Evolutionary conservation across 1,140 invertebrate genomes (phyloP), one percentile per base, ranked within the genome.

Genomic region (Ruditapes philippinarum): DNA sequence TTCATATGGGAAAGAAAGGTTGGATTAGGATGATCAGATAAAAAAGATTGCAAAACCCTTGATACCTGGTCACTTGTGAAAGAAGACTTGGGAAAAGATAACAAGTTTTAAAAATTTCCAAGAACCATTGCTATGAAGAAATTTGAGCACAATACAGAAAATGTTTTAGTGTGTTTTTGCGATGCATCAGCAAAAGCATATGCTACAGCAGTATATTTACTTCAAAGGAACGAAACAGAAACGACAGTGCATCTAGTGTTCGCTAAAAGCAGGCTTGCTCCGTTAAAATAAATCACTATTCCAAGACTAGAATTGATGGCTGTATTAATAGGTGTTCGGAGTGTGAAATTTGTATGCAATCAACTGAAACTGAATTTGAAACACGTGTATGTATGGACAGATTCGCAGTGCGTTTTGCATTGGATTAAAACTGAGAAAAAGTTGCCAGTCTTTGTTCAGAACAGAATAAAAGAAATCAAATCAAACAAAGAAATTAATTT

Each of bases 331-430:
- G 79, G 51, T 60, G 79, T 81, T 36, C 28, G 79, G 38, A 36
- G 79, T 62, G 3, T 62, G 45, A 40, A 81, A 49, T 81, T 45
- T 81, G 51, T 62, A 11, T 9, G 4, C 54, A 5, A 25, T 17
- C 79, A 81, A 36, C n/a, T 81, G 14, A 42, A 65, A 5, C 9
- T 62, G 25, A 7, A 22, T 5, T 38, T 81, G 4, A 22, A 62
- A 31, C 17, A 60, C 5, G 0, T 65, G 51, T 14, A 19, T 25
- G 19, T 81, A 31, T 81, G 22, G 12, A 81, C 51, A 38, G 79
- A 81, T 25, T 81, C 79, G 25, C 54, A 81, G 49, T 81, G 79
- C 51, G 79, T 81, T n/a, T 65, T 81, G n/a, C 7, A 36, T 7
- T 81, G 51, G 79, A 33, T 81, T 4, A 25, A 22, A 14, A 38